These are phyloP conservation scores for Tupiocoris notatus DNA, from an alignment of 2,888 invertebrate species.

Conservation along the genomic window DNA sequence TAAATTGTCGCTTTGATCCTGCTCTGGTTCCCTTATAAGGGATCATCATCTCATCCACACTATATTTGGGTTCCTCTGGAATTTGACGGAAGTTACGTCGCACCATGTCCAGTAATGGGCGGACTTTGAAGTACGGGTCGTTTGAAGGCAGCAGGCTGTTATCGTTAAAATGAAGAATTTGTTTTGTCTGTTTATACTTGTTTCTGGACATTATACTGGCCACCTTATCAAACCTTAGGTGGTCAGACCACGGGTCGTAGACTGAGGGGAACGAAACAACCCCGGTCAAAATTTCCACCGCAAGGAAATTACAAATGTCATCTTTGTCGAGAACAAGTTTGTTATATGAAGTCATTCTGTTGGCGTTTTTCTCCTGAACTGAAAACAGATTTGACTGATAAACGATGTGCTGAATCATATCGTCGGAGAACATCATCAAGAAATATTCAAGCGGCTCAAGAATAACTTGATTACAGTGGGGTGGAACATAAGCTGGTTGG, in stretches of 20 bases:
- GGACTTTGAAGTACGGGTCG: conserved; percentile 13
- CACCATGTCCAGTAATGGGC: not conserved
- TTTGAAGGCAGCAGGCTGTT: conserved; percentile 2
- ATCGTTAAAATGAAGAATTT: conserved; percentile 24
- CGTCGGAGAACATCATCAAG: not conserved
- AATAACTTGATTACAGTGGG: not conserved
- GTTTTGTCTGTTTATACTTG: conserved; percentile 17
- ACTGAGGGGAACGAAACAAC: conserved; percentile 4
- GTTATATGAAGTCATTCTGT: not conserved
- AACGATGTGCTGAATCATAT: conserved; percentile 9
- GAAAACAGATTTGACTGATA: conserved; percentile 6
- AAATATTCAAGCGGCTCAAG: conserved; percentile 9
- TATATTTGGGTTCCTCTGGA: not conserved
- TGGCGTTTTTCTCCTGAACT: conserved; percentile 1
- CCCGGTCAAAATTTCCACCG: conserved; percentile 17
- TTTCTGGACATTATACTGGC: conserved; percentile 24
- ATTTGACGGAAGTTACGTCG: not conserved
- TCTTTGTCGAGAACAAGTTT: not conserved
- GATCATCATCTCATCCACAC: conserved; percentile 2
- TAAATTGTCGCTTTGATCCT: not conserved
- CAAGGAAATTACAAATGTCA: conserved; percentile 3
- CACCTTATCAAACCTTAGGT: not conserved
- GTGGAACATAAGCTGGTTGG: not conserved
- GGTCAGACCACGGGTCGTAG: conserved; percentile 8
- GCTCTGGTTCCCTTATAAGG: not conserved